phyloP scores from a whole-genome alignment of 2,113 vertebrate species.

The Syngnathoides biaculeatus region DNA sequence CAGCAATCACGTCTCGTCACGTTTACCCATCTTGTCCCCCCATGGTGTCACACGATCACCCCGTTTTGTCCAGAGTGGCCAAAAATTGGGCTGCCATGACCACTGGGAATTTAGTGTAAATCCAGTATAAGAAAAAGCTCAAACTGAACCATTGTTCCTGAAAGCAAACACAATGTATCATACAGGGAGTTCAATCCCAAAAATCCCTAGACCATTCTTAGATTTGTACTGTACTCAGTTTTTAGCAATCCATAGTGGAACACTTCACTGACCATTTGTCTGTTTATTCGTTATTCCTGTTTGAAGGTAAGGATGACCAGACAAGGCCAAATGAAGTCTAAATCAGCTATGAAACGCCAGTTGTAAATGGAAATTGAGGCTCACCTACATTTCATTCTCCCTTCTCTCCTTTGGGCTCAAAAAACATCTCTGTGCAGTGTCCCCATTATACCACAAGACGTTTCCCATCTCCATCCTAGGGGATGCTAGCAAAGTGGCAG shows the following conservation, averaged over 20 bases:
- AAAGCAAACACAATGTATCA: constrained; percentile 36
- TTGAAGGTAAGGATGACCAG: constrained; percentile 34
- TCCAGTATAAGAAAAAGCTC: constrained; percentile 12
- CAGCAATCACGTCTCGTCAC: too few relatives aligned
- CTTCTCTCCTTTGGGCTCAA: constrained; percentile 1
- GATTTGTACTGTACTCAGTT: constrained; percentile 1
- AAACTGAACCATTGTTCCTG: constrained; percentile 24
- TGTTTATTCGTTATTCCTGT: constrained; percentile 17
- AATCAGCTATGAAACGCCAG: constrained; percentile 22
- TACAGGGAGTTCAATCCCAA: constrained; percentile 27
- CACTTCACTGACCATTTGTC: constrained; percentile 24
- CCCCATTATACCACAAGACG: constrained; percentile 44
- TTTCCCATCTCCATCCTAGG: constrained; percentile 41
- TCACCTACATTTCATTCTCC: constrained; percentile 36
- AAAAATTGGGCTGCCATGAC: too few relatives aligned
- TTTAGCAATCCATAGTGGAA: neutral
- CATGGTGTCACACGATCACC: neutral
- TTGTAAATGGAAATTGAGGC: constrained; percentile 38
- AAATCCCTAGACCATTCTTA: constrained; percentile 4
- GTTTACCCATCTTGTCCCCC: too few relatives aligned
- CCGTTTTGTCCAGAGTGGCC: neutral
- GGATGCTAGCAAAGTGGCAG: constrained; percentile 37
- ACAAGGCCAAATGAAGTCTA: constrained; percentile 37
- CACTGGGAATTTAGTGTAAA: neutral
- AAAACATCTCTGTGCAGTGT: constrained; percentile 37